A percentile compares a stretch with the other conserved stretches of the same genome.
Conservation (phyloP, 2,797 vertebrate genomes). For the Tadarida brasiliensis region DNA sequence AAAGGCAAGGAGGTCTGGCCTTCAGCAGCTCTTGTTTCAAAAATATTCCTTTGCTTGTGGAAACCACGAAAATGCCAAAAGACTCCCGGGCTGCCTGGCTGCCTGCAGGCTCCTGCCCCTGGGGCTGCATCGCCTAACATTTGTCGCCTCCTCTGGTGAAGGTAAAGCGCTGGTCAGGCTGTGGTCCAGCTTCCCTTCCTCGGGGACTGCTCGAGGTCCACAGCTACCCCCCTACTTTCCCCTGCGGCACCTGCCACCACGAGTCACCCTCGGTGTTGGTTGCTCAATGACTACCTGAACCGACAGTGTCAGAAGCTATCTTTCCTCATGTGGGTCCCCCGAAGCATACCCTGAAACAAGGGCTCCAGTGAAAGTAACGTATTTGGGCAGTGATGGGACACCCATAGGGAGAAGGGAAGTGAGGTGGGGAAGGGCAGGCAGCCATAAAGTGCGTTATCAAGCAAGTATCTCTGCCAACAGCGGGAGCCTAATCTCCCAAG, state of each 20-base stretch:
- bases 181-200: too few species aligned
- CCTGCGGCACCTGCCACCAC: not conserved
- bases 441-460: not conserved
- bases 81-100: not conserved
- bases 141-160: not conserved
- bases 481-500: not conserved
- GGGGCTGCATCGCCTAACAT: not conserved
- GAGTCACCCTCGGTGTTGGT: not conserved
- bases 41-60: constrained; percentile 53
- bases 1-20: constrained; percentile 50
- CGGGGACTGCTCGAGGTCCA: too few species aligned
- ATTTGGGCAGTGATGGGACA: not conserved
- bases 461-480: not conserved
- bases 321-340: not conserved
- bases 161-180: too few species aligned
- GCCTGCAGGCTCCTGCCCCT: not conserved
- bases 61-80: constrained; percentile 43
- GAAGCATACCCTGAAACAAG: not conserved
- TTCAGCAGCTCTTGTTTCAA: constrained; percentile 42
- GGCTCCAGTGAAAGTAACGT: not conserved
- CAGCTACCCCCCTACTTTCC: not conserved
- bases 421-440: not conserved
- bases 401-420: not conserved
- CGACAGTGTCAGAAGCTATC: not conserved
- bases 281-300: not conserved